Percentiles rank a stretch among this genome's conserved stretches.
These are phyloP conservation scores for Eupeodes latifasciatus DNA, from an alignment of 2,888 invertebrate species.

Conservation along the genomic window DNA sequence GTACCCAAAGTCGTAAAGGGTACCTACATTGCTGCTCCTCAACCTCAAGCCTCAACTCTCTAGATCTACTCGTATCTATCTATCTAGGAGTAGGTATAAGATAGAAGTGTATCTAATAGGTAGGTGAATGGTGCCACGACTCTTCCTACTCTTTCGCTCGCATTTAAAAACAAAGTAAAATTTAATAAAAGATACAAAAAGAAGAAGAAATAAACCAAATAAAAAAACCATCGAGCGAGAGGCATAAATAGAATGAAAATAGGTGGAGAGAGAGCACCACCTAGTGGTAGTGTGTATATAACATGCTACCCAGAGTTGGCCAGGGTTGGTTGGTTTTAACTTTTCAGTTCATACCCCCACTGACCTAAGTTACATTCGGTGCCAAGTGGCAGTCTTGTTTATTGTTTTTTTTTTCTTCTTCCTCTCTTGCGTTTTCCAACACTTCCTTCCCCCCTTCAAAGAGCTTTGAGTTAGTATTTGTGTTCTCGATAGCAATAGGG, in stretches of 20 bases:
- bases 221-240: constrained; percentile 25
- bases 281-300: constrained; percentile 63
- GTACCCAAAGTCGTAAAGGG: constrained; percentile 24
- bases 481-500: not conserved
- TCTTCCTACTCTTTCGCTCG: constrained; percentile 75
- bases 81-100: constrained; percentile 43
- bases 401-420: constrained; percentile 69
- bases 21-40: constrained; percentile 30
- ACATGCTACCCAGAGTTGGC: constrained; percentile 77
- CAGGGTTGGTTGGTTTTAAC: constrained; percentile 80
- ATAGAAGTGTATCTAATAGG: constrained; percentile 76
- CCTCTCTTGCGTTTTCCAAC: not conserved
- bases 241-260: constrained; percentile 61
- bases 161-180: constrained; percentile 69
- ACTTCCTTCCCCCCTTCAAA: not conserved
- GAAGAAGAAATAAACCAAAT: not conserved
- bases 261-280: constrained; percentile 61
- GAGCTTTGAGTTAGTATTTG: constrained; percentile 29
- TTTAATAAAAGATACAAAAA: constrained; percentile 17
- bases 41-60: constrained; percentile 45
- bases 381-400: constrained; percentile 76
- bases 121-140: constrained; percentile 75
- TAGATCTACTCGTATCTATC: not conserved
- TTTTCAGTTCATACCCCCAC: constrained; percentile 77
- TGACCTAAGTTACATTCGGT: constrained; percentile 77